These are phyloP conservation scores for Scaptomyza montana DNA, from an alignment of 1,140 invertebrate genomes.

Conservation along the genomic window DNA sequence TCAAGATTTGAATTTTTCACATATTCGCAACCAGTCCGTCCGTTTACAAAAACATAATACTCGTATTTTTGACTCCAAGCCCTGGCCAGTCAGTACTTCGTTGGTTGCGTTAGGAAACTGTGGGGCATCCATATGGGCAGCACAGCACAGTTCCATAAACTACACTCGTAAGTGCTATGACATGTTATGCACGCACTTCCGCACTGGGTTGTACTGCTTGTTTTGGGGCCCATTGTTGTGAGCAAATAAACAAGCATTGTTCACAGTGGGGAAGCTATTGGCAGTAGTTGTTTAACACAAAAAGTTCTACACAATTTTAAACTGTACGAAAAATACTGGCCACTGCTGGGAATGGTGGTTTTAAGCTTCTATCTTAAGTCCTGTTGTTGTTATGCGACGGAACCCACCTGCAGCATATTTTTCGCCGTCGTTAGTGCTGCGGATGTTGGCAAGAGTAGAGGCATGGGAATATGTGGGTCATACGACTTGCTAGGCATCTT, in stretches of 20 bases:
- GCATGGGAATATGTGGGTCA: constrained; percentile 3
- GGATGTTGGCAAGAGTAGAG: constrained; percentile 4
- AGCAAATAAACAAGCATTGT: constrained; percentile 70
- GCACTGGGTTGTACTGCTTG: constrained; percentile 3
- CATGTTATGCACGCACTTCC: constrained; percentile 65
- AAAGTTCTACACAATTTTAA: constrained; percentile 51
- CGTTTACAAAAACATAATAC: constrained; percentile 38
- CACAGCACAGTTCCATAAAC: constrained; percentile 10
- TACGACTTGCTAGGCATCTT: constrained; percentile 43
- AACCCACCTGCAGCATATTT: constrained; percentile 26
- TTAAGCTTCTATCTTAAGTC: constrained; percentile 22
- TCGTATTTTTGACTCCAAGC: constrained; percentile 12
- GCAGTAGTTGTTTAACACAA: constrained; percentile 44
- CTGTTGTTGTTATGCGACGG: neutral
- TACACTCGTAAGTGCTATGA: constrained; percentile 54
- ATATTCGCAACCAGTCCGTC: constrained; percentile 53
- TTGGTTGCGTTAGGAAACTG: constrained; percentile 28
- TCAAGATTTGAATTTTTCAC: constrained; percentile 79
- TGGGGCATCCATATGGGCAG: constrained; percentile 21
- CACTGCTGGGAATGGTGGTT: constrained; percentile 24
- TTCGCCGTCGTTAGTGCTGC: constrained; percentile 35
- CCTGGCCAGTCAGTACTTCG: constrained; percentile 1
- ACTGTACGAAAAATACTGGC: constrained; percentile 41
- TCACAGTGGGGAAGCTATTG: constrained; percentile 67
- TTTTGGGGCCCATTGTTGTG: constrained; percentile 25